A percentile compares a stretch with the other conserved stretches of the same genome.
Evolutionary conservation across 2,888 invertebrate species (phyloP).

Genomic region (Plebejus anna): DNA sequence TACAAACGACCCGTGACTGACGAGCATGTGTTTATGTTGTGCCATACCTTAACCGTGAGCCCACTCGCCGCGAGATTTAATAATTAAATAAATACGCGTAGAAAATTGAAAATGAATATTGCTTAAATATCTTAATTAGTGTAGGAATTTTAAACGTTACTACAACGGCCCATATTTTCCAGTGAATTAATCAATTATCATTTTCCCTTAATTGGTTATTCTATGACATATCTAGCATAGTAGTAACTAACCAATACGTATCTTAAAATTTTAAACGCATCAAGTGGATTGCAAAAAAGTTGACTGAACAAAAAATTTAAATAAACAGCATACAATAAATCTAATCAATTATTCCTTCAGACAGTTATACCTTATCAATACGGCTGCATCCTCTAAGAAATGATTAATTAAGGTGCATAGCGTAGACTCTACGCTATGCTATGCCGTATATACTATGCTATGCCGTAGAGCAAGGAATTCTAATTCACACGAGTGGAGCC

Average conservation of each 20-base stretch:
- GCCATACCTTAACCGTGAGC: conserved; percentile 34
- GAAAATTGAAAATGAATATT: conserved; percentile 31
- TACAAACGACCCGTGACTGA: conserved; percentile 37
- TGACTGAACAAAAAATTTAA: neutral
- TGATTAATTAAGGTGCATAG: no score
- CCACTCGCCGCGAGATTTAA: conserved; percentile 31
- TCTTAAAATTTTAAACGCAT: neutral
- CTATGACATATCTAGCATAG: neutral
- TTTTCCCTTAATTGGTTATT: neutral
- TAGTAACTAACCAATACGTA: neutral
- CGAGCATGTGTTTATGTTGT: conserved; percentile 38
- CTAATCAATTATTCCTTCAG: no score
- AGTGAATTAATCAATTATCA: neutral
- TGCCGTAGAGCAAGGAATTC: neutral
- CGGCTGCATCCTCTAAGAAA: neutral
- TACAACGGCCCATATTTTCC: neutral
- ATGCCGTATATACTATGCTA: no score
- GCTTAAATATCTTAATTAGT: conserved; percentile 17
- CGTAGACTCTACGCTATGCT: no score
- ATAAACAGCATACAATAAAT: neutral
- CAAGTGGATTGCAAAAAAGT: no score
- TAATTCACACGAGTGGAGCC: neutral
- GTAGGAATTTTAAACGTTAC: neutral
- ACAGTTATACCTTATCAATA: neutral
- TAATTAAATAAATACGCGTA: conserved; percentile 35